Conservation (phyloP, 1,140 invertebrate species). For the Lethocerus indicus region DNA sequence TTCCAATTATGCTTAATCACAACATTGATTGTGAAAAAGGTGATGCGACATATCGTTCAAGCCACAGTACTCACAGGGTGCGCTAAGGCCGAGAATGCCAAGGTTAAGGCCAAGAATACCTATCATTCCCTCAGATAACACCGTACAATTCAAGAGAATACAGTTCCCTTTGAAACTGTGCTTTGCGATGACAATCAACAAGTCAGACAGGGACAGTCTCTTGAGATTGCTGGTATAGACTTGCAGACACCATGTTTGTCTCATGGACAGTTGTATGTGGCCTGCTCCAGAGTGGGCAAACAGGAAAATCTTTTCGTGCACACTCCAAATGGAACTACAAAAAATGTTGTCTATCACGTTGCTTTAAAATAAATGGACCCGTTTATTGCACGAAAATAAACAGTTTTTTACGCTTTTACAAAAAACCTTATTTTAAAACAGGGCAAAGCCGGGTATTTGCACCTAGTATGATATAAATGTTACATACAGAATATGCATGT, state of each 20-base stretch:
- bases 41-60: too few relatives aligned
- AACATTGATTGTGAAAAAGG: too few relatives aligned
- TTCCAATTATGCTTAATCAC: too few relatives aligned
- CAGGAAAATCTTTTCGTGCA: slow-evolving; percentile 4
- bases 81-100: too few relatives aligned
- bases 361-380: slow-evolving; percentile 5
- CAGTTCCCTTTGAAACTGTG: slow-evolving; percentile 24
- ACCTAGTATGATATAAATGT: too few relatives aligned
- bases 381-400: too few relatives aligned
- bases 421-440: too few relatives aligned
- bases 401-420: too few relatives aligned
- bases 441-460: too few relatives aligned
- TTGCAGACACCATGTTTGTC: slow-evolving; percentile 19
- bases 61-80: too few relatives aligned
- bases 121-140: slow-evolving; percentile 10
- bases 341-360: slow-evolving; percentile 12
- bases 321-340: slow-evolving; percentile 4
- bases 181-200: slow-evolving; percentile 29
- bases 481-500: too few relatives aligned
- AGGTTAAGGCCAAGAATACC: slow-evolving; percentile 10
- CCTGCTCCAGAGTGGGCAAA: slow-evolving; percentile 6
- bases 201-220: slow-evolving; percentile 20
- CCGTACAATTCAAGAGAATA: slow-evolving; percentile 12
- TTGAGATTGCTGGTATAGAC: slow-evolving; percentile 12
- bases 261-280: slow-evolving; percentile 21